These are phyloP conservation scores for Setipinna tenuifilis DNA, from an alignment of 2,797 vertebrate species.

Conservation along the genomic window DNA sequence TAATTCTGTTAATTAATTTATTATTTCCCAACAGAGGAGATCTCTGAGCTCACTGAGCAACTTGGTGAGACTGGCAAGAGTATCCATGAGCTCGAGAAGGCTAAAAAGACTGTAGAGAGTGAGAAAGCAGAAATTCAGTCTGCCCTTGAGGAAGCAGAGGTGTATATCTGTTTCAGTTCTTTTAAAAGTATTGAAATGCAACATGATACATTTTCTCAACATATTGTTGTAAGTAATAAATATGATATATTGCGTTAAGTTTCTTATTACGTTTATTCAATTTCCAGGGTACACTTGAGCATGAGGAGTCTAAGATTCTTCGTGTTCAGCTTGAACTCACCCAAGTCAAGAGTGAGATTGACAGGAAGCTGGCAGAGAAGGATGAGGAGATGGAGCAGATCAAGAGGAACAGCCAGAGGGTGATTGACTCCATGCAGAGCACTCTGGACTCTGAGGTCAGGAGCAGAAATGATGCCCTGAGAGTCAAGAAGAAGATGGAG, in stretches of 20 bases:
- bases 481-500: constrained; percentile 81
- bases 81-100: constrained; percentile 86
- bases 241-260: no score
- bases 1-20: no score
- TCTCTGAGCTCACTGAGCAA: no score
- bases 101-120: constrained; percentile 82
- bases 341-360: constrained; percentile 75
- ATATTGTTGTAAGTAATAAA: background rate
- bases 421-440: no score
- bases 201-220: no score
- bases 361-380: constrained; percentile 48
- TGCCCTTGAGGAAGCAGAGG: constrained; percentile 89
- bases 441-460: no score
- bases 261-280: no score
- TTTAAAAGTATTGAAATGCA: no score
- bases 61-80: constrained; percentile 63
- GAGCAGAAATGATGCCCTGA: constrained; percentile 68
- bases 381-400: constrained; percentile 70
- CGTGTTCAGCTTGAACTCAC: constrained; percentile 74
- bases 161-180: constrained; percentile 54
- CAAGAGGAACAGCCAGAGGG: constrained; percentile 77
- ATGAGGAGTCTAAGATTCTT: constrained; percentile 76
- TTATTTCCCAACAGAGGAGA: no score
- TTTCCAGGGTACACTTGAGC: no score
- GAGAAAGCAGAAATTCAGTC: constrained; percentile 85